Conservation (phyloP, 2,888 invertebrate species). For the Phengaris alcon region DNA sequence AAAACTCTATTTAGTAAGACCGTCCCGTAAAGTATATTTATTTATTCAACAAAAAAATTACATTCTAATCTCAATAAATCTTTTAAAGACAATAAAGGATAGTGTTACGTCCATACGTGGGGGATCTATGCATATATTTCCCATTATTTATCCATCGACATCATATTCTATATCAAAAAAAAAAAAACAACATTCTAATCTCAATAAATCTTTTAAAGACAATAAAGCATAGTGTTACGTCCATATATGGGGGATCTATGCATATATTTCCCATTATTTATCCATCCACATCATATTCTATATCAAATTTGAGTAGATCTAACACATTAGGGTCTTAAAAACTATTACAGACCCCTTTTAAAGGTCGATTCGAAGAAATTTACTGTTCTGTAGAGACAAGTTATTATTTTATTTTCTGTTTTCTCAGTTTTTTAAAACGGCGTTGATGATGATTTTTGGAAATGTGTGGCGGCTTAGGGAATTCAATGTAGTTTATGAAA, state of each 20-base stretch:
- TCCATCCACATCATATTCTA: background rate
- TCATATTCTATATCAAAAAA: background rate
- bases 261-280: slow-evolving; percentile 1
- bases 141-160: slow-evolving; percentile 1
- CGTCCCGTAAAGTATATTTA: background rate
- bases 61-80: background rate
- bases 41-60: background rate
- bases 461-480: too few species aligned
- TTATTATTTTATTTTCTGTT: too few species aligned
- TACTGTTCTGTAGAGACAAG: too few species aligned
- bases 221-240: slow-evolving; percentile 6
- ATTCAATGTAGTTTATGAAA: too few species aligned
- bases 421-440: too few species aligned
- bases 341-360: background rate
- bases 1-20: background rate
- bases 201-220: background rate
- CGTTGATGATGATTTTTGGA: too few species aligned
- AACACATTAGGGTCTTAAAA: background rate
- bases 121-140: slow-evolving; percentile 5
- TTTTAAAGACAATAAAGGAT: background rate
- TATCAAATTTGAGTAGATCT: background rate
- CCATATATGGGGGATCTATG: slow-evolving; percentile 3
- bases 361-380: background rate
- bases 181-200: too few species aligned
- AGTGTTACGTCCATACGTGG: slow-evolving; percentile 1